Evolutionary conservation across 1,140 invertebrate genomes (phyloP), one percentile per base, ranked within the genome.

Genomic region (Andrena cerasifolii): DNA sequence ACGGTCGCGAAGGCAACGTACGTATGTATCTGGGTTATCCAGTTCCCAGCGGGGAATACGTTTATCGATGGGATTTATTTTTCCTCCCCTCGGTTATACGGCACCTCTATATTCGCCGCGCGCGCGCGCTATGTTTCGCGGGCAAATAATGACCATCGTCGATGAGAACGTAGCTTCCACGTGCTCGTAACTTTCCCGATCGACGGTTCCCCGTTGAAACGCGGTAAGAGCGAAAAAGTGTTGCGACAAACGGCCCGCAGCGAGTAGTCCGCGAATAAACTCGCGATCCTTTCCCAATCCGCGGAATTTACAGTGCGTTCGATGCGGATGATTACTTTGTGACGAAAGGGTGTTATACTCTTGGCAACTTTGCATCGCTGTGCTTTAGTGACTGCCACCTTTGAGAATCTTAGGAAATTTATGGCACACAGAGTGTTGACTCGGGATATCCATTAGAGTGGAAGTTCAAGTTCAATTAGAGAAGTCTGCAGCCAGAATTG

Each of bases 51-150:
- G 59, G 43, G 26, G 49, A 53, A 61, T 40, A 33, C 47, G 40
- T 40, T 61, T 36, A 28, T 21, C 56, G 61, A 78, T 62, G 28
- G 36, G 74, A 54, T 47, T 63, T 72, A 61, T 83, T 83, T 62
- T 51, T 40, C 0, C 21, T 51, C 7, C 40, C 26, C 2, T 6
- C 36, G 16, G 28, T 24, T 61, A 24, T 36, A 43, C 1, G 7
- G 14, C 43, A 31, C 28, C 10, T 36, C 54, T 14, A 43, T 74
- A 65, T 43, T 6, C 40, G 16, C 21, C 26, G 14, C 40, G 26
- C 26, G 14, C 40, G 26, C 47, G 31, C 21, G 18, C n/a, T 40
- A 40, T 36, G 56, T 49, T 70, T 72, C 24, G 28, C 66, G 8
- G 68, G 21, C 75, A 31, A 43, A 43, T 82, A 78, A 82, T 54